Evolutionary conservation across 2,113 vertebrate species (phyloP), one percentile per base, ranked within the genome.

Genomic region (Cnemophilus loriae): DNA sequence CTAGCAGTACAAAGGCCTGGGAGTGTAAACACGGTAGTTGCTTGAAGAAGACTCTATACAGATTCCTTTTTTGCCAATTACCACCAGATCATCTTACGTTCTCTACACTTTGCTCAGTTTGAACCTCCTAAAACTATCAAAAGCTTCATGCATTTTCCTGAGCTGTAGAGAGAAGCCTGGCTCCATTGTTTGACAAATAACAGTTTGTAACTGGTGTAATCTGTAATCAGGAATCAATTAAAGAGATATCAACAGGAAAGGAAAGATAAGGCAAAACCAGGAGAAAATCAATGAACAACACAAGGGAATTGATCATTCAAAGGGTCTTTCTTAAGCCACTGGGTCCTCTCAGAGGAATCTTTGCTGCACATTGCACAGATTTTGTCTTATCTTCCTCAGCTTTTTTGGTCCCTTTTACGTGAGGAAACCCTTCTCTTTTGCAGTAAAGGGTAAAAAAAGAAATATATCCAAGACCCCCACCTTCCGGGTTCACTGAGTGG

Each of bases 221-320:
- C 94, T 96, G 96, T 89, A 96, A 96, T 93, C 94, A 96, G 73
- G 57, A 93, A 96, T 96, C 96, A 97, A 93, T 97, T 92, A 97
- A 90, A 93, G 75, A 76, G 67, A 92, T 94, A 95, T 87, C 69
- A 76, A 95, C 69, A 95, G 94, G 80, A 81, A 95, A 95, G 57
- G 64, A 89, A 93, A 89, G 95, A 94, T 87, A 95, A 96, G 92
- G 94, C 42, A 71, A 84, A 94, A 95, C 46, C 39, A 90, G 79
- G 76, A 68, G 69, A 88, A 96, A 97, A 96, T 95, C 94, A 92
- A 97, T 97, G 87, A 78, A 96, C 93, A 92, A 74, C 86, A 78
- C 74, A 89, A 84, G 90, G 71, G 81, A 93, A 93, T 50, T 87
- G 87, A 93, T 93, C 74, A 93, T 85, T 90, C 82, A 60, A 84